Percentiles rank a stretch among this genome's conserved stretches.
Evolutionary conservation across 2,797 vertebrate genomes (phyloP).

Genomic region (Cephalopachus bancanus): DNA sequence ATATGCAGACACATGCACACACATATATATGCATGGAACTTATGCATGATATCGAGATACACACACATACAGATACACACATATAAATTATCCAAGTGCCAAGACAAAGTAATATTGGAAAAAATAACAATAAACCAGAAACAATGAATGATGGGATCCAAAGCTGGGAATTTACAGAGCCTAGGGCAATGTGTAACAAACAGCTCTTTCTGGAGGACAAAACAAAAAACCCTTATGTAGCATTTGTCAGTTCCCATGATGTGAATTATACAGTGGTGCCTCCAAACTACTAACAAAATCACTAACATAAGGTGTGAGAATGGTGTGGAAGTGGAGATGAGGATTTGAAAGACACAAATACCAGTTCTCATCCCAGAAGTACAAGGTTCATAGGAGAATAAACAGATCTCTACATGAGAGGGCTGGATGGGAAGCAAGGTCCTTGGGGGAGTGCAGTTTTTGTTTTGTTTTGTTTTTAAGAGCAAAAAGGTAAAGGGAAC

Average conservation of each 20-base stretch:
- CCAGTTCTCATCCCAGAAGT: not conserved
- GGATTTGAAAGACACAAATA: not conserved
- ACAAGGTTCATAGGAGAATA: fast-evolving
- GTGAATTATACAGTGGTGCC: not conserved
- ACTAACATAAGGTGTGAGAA: not conserved
- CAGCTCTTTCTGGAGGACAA: not conserved
- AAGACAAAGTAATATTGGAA: not conserved
- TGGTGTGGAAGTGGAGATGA: not conserved
- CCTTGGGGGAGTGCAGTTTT: not conserved
- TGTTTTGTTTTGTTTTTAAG: not conserved
- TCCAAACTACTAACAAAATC: not conserved
- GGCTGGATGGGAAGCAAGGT: not conserved
- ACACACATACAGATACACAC: too few relatives aligned
- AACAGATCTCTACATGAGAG: not conserved
- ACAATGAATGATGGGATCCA: not conserved
- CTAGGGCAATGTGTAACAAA: not conserved
- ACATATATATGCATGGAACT: too few relatives aligned
- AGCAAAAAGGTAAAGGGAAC: not conserved
- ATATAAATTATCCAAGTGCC: not conserved
- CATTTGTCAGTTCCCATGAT: not conserved
- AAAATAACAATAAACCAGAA: not conserved
- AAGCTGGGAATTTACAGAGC: not conserved
- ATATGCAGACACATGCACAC: too few relatives aligned
- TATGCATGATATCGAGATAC: too few relatives aligned
- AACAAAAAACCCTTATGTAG: not conserved